These are phyloP conservation scores for Tangara arthus DNA, from an alignment of 2,797 vertebrate genomes.

Conservation along the genomic window DNA sequence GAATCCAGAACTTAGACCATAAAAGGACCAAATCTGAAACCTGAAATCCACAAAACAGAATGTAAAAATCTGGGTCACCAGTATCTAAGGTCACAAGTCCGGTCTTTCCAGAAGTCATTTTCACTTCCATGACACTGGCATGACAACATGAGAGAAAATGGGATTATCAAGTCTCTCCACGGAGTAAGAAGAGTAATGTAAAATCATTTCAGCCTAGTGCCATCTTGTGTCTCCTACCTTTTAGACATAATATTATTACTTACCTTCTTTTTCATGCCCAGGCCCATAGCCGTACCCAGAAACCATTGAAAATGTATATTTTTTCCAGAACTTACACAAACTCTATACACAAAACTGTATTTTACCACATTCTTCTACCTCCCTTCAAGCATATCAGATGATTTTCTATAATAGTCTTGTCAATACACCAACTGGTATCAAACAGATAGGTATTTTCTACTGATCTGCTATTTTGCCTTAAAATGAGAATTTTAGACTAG, in stretches of 20 bases:
- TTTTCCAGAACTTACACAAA: neutral
- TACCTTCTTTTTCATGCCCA: neutral
- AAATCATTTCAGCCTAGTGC: neutral
- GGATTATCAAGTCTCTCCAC: neutral
- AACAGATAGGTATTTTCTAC: neutral
- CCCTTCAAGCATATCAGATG: neutral
- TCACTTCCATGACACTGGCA: neutral
- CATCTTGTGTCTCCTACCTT: neutral
- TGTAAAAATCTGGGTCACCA: neutral
- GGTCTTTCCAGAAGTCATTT: neutral
- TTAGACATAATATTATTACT: neutral
- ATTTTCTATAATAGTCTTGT: neutral
- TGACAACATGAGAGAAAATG: neutral
- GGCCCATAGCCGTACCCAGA: neutral
- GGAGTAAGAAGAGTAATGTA: neutral
- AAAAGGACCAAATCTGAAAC: neutral
- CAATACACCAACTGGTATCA: neutral
- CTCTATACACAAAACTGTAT: neutral
- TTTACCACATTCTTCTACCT: neutral
- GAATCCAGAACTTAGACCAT: neutral
- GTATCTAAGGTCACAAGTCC: neutral
- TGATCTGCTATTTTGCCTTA: neutral
- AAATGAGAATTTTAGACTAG: neutral
- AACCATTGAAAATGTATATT: neutral
- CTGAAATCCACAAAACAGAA: neutral